A percentile compares a stretch with the other conserved stretches of the same genome.
Evolutionary conservation across 2,113 vertebrate genomes (phyloP).

Genomic region (Peucedramus taeniatus): DNA sequence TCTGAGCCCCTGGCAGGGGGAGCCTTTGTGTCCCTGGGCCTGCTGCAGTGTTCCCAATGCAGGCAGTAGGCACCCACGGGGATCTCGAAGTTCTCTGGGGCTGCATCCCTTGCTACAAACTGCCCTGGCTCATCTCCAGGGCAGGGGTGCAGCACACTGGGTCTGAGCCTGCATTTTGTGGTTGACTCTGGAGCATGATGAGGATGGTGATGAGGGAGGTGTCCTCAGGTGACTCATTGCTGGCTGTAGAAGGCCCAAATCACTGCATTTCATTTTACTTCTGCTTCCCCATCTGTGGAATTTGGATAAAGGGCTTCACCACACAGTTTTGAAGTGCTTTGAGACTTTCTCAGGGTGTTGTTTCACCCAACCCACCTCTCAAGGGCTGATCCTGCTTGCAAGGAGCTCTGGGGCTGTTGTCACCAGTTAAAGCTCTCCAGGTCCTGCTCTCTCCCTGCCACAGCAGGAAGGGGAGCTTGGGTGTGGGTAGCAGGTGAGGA

Average conservation of each 20-base stretch:
- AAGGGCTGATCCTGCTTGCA: background rate
- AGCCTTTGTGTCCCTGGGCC: background rate
- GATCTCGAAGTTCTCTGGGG: fast-evolving
- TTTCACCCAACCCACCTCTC: background rate
- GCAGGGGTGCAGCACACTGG: background rate
- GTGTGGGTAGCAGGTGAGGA: background rate
- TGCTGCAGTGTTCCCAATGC: background rate
- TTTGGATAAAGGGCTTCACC: background rate
- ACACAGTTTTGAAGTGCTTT: fast-evolving
- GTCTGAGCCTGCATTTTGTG: background rate
- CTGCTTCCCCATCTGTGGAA: fast-evolving
- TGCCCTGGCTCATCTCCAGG: background rate
- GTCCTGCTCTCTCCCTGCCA: background rate
- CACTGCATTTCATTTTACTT: background rate
- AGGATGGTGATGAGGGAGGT: fast-evolving
- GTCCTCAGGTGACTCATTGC: background rate
- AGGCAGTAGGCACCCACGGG: fast-evolving
- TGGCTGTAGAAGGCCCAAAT: background rate
- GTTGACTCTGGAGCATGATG: background rate
- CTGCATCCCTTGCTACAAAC: background rate
- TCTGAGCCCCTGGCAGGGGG: background rate
- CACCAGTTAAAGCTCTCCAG: fast-evolving
- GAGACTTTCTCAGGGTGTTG: background rate
- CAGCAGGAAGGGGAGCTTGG: background rate
- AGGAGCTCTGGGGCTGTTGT: background rate